phyloP scores from a whole-genome alignment of 2,797 vertebrate species.

The Sebastes dallii region DNA sequence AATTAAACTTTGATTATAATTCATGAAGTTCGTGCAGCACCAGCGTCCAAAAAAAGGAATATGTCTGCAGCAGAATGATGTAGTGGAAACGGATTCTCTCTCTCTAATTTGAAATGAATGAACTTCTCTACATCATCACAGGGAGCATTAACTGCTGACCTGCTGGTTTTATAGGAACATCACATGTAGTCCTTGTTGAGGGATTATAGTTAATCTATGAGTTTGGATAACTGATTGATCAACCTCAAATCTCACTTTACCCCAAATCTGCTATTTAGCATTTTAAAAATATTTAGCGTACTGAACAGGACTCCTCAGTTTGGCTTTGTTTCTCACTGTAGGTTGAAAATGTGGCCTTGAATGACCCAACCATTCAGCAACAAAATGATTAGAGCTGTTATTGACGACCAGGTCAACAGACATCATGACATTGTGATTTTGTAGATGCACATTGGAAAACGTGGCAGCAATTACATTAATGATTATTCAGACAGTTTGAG shows the following conservation, averaged over 20 bases:
- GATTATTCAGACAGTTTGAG: neutral
- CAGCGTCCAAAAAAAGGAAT: neutral
- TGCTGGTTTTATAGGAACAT: neutral
- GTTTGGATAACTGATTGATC: neutral
- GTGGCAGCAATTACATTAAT: neutral
- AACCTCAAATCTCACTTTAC: neutral
- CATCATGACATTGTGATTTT: neutral
- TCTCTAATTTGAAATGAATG: slow-evolving; percentile 1
- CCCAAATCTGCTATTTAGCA: neutral
- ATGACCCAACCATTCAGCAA: neutral
- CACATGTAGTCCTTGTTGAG: neutral
- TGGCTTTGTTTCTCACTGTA: neutral
- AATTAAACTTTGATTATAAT: neutral
- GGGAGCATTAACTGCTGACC: neutral
- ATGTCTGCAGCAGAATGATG: neutral
- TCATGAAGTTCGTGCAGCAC: neutral
- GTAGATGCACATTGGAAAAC: neutral
- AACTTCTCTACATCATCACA: neutral
- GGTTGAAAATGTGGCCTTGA: neutral
- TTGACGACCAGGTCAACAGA: neutral
- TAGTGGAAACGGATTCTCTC: neutral
- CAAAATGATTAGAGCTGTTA: neutral
- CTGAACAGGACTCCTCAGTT: neutral
- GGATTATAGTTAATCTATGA: slow-evolving; percentile 9
- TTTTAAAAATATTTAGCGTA: neutral